Evolutionary conservation across 2,113 vertebrate genomes (phyloP).

Genomic region (Phalacrocorax aristotelis): DNA sequence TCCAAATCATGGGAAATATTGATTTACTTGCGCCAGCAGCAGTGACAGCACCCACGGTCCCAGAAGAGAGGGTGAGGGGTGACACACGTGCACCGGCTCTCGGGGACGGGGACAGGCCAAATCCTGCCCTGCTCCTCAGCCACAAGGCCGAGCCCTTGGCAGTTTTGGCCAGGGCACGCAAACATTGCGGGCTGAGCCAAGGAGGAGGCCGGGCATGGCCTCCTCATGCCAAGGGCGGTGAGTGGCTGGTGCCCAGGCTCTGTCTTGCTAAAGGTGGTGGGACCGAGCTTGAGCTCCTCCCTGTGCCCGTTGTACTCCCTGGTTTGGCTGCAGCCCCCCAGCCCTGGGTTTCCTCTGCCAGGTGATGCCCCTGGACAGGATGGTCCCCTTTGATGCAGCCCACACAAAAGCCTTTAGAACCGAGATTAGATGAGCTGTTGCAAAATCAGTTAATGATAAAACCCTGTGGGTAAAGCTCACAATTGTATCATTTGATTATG

Average conservation of each 20-base stretch:
- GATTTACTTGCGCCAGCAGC: not conserved
- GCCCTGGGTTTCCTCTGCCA: not conserved
- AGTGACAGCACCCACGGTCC: accelerated
- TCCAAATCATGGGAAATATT: not conserved
- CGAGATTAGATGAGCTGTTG: not conserved
- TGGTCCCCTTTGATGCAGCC: not conserved
- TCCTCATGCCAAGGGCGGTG: not conserved
- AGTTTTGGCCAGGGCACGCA: not conserved
- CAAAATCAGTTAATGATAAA: slow-evolving; percentile 67
- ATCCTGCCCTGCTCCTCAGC: not conserved
- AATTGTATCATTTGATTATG: slow-evolving; percentile 35
- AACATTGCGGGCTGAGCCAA: accelerated
- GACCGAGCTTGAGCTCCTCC: not conserved
- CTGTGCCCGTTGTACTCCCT: not conserved
- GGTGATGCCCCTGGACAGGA: not conserved
- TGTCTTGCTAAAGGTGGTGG: not conserved
- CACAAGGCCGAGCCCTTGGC: not conserved
- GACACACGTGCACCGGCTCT: accelerated
- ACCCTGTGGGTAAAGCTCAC: slow-evolving; percentile 31
- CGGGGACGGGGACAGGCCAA: not conserved
- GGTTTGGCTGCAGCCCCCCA: not conserved
- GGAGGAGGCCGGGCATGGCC: not conserved
- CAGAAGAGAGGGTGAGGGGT: not conserved
- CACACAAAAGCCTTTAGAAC: not conserved
- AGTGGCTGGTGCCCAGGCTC: not conserved